Evolutionary conservation across 2,797 vertebrate genomes (phyloP).

Genomic region (Coracias cyanogaster): DNA sequence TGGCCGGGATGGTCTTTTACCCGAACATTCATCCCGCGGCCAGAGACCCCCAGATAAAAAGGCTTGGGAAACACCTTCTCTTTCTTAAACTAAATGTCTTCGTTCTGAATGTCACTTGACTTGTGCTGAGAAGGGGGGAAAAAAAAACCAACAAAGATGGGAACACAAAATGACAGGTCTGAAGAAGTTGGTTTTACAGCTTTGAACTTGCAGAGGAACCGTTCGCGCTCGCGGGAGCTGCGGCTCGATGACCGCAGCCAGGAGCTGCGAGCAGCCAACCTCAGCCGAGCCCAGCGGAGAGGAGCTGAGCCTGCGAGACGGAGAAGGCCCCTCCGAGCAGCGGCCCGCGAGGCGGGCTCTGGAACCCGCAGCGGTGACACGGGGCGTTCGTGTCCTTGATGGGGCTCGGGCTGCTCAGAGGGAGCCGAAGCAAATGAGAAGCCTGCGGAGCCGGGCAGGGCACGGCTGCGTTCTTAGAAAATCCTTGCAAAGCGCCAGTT

Average conservation of each 20-base stretch:
- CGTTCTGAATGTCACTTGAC: accelerated
- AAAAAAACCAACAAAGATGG: neutral
- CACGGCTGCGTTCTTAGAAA: accelerated
- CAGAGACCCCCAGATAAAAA: neutral
- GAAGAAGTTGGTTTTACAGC: neutral
- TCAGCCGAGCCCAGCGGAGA: accelerated
- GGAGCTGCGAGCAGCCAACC: neutral
- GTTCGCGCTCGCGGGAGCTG: neutral
- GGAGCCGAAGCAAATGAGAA: neutral
- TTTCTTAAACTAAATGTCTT: neutral
- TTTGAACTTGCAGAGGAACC: neutral
- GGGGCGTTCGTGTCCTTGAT: neutral
- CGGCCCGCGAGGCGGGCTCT: neutral
- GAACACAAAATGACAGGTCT: accelerated
- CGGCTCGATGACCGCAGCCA: neutral
- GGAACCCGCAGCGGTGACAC: accelerated
- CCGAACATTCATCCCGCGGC: accelerated
- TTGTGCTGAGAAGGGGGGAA: accelerated
- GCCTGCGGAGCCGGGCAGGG: accelerated
- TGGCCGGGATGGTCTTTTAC: too few relatives aligned
- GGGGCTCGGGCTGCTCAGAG: neutral
- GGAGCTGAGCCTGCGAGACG: neutral
- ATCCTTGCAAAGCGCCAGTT: accelerated
- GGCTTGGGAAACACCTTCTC: accelerated
- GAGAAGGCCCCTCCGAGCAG: neutral